These are phyloP conservation scores for Mormyrus lacerda DNA, from an alignment of 2,113 vertebrate species.

Conservation along the genomic window DNA sequence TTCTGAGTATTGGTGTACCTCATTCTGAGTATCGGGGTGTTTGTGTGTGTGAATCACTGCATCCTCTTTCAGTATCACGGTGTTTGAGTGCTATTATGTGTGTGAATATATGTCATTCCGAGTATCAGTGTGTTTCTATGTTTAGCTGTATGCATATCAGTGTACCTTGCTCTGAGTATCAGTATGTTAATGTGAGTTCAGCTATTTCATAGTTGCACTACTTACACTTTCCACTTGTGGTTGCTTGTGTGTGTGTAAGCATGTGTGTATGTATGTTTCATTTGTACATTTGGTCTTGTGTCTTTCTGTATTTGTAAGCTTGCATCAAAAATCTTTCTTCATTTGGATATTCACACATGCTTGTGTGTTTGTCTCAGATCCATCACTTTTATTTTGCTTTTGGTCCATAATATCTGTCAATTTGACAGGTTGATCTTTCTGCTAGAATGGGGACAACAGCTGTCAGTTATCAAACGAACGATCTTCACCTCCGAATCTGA, in stretches of 20 bases:
- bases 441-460: neutral
- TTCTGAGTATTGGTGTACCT: neutral
- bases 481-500: neutral
- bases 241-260: neutral
- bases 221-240: neutral
- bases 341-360: neutral
- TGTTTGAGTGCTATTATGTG: neutral
- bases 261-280: neutral
- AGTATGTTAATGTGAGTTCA: neutral
- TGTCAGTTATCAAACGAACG: neutral
- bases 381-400: neutral
- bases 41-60: neutral
- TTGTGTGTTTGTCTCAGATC: neutral
- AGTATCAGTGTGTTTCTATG: neutral
- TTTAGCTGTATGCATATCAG: neutral
- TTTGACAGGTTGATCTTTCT: neutral
- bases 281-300: neutral
- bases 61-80: neutral
- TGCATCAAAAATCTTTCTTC: neutral
- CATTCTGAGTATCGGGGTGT: constrained; percentile 19
- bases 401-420: neutral
- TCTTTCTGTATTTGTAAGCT: neutral
- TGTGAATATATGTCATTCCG: neutral
- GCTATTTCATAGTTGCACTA: neutral
- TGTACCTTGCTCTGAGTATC: neutral